Base-by-base conservation (phyloP, 2,113 vertebrate species). In the Amblyopsis rosae region DNA sequence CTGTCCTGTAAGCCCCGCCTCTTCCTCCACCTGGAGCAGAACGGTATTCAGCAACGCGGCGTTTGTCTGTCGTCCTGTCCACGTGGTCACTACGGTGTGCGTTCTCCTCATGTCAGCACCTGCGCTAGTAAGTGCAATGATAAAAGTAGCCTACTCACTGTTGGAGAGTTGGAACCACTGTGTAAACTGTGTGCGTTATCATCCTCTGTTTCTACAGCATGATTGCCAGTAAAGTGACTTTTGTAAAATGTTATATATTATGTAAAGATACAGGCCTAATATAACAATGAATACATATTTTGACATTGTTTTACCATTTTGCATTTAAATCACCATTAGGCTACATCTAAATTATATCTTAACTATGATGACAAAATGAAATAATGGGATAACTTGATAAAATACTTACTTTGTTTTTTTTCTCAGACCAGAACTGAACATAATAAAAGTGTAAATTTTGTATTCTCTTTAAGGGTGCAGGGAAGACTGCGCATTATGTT, bases 11-110 rank as follows among this genome's bases (percentile, higher is more conserved):
- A 94, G 76, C 95, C 95, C 79, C 93, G 93, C 82, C 93, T 96
- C 82, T 97, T 97, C 92, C 95, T 96, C 84, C 93, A 95, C 91
- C 87, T 97, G 94, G 94, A 95, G 88, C 91, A 93, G 87, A 94
- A 92, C 64, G 94, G 94, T 84, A 96, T 96, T 91, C 94, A 93
- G 77, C 94, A 96, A 89, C 94, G 92, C 7, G 95, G 96, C 65
- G 85, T 93, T 47, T 97, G 96, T 82, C 91, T 96, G 79, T 91
- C 95, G 80, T 93, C 95, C 0, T 97, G 96, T 79, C 96, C 95
- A 57, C 92, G 87, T 3, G 95, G 95, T 79, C 93, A 96, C 86
- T 96, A 94, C 3, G 95, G 94, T 84, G 93, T 81, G 58, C 94
- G 95, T 77, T 94, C 94, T 63, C 95, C 93, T 1, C 93, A 94